Evolutionary conservation across 2,797 vertebrate genomes (phyloP).

Genomic region (Mus caroli): DNA sequence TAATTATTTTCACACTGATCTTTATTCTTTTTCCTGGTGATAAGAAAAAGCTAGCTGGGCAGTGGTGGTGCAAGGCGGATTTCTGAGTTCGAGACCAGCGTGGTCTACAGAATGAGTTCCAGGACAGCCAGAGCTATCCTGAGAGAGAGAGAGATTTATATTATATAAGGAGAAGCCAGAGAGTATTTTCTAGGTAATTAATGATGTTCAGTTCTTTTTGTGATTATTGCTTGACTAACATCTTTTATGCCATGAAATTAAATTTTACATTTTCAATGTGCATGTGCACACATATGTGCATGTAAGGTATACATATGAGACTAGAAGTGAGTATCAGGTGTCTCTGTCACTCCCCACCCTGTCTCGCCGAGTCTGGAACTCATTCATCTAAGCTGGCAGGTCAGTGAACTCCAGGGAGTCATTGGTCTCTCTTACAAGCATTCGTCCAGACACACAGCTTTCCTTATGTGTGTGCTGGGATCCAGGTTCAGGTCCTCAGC

Average conservation of each 20-base stretch:
- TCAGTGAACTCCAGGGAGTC: background rate
- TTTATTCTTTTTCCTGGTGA: background rate
- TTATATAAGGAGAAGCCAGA: background rate
- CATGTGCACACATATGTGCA: background rate
- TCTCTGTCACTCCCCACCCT: background rate
- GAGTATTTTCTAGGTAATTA: background rate
- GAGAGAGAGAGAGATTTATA: background rate
- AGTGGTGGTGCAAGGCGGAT: too few relatives aligned
- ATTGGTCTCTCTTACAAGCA: background rate
- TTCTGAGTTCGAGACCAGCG: too few relatives aligned
- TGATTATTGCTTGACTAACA: background rate
- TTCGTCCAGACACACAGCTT: background rate
- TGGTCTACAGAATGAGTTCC: too few relatives aligned
- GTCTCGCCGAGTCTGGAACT: background rate
- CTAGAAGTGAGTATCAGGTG: background rate
- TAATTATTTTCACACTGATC: background rate
- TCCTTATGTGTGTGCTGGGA: too few relatives aligned
- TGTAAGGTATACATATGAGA: background rate
- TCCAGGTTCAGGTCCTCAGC: background rate
- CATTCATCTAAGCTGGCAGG: background rate
- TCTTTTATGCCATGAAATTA: background rate
- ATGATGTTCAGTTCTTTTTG: background rate
- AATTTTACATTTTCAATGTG: background rate
- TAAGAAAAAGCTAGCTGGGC: background rate
- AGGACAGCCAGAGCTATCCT: too few relatives aligned